Percentiles rank a stretch among this genome's conserved stretches.
Evolutionary conservation across 2,797 vertebrate species (phyloP).

Genomic region (Sciaenops ocellatus): DNA sequence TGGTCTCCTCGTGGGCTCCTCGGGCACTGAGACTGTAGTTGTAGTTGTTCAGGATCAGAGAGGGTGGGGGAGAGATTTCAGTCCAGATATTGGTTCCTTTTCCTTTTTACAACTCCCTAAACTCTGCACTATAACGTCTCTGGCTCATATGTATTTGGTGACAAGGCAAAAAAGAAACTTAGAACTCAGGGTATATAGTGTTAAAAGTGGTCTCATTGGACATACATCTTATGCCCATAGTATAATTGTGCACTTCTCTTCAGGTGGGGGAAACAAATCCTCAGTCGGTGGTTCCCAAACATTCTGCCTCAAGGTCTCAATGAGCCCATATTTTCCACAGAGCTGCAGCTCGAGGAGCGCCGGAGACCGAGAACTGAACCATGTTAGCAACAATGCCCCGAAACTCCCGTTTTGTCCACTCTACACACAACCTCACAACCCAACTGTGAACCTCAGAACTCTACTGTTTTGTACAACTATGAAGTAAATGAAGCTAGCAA

Average conservation of each 20-base stretch:
- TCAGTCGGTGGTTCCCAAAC: constrained; percentile 84
- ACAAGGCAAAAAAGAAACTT: constrained; percentile 78
- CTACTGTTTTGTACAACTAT: constrained; percentile 95
- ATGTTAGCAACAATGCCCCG: constrained; percentile 65
- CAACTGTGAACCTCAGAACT: constrained; percentile 99
- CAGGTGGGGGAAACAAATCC: constrained; percentile 84
- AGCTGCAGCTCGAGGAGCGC: constrained; percentile 74
- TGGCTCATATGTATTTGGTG: constrained; percentile 77
- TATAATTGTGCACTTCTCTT: constrained; percentile 86
- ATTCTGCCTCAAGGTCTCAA: constrained; percentile 85
- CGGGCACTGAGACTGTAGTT: constrained; percentile 69
- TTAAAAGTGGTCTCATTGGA: constrained; percentile 83
- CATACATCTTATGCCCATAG: constrained; percentile 75
- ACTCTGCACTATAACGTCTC: constrained; percentile 75
- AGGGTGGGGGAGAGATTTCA: constrained; percentile 38
- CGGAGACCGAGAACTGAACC: constrained; percentile 71
- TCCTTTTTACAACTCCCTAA: constrained; percentile 58
- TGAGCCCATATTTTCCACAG: constrained; percentile 79
- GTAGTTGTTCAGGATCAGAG: constrained; percentile 67
- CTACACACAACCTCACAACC: constrained; percentile 90
- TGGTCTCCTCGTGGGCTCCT: constrained; percentile 68
- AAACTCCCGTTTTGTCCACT: constrained; percentile 82
- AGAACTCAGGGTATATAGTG: constrained; percentile 88
- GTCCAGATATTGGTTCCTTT: constrained; percentile 45
- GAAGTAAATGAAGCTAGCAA: constrained; percentile 99